These are phyloP conservation scores for Probosciger aterrimus DNA, from an alignment of 2,113 vertebrate species.

Conservation along the genomic window DNA sequence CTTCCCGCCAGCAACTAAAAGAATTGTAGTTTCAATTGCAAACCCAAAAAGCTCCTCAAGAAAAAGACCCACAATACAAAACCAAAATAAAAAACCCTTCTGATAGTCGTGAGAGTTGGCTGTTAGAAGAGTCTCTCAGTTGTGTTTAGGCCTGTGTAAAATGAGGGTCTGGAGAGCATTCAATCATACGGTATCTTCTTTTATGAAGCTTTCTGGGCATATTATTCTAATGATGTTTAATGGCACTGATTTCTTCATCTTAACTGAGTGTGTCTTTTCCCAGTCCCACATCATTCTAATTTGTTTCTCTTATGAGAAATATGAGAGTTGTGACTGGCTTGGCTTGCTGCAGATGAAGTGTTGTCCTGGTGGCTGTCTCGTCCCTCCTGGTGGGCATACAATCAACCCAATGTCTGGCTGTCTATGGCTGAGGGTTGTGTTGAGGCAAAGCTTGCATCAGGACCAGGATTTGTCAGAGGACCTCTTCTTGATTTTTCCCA, in stretches of 20 bases:
- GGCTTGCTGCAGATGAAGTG: not conserved
- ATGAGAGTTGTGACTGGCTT: not conserved
- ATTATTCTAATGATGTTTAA: conserved; percentile 45
- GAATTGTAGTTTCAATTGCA: conserved; percentile 37
- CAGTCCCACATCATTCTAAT: not conserved
- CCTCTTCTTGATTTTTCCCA: not conserved
- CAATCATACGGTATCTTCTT: conserved; percentile 12
- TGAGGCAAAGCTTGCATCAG: not conserved
- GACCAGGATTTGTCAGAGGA: not conserved
- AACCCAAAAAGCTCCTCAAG: not conserved
- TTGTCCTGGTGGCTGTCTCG: not conserved
- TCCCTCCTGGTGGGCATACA: not conserved
- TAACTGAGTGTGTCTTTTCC: conserved; percentile 29
- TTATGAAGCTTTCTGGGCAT: conserved; percentile 50
- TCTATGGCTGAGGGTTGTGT: not conserved
- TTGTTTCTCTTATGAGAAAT: not conserved
- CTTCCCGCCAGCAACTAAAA: not conserved
- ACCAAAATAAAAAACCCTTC: not conserved
- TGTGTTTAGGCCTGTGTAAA: conserved; percentile 5
- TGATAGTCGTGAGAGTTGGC: not conserved
- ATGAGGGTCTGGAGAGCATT: conserved; percentile 47
- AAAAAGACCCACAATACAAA: not conserved
- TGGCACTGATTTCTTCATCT: conserved; percentile 41
- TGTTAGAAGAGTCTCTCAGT: not conserved
- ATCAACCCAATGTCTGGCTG: not conserved